These are phyloP conservation scores for Leucophenga maculata DNA, from an alignment of 2,888 invertebrate species.

Conservation along the genomic window DNA sequence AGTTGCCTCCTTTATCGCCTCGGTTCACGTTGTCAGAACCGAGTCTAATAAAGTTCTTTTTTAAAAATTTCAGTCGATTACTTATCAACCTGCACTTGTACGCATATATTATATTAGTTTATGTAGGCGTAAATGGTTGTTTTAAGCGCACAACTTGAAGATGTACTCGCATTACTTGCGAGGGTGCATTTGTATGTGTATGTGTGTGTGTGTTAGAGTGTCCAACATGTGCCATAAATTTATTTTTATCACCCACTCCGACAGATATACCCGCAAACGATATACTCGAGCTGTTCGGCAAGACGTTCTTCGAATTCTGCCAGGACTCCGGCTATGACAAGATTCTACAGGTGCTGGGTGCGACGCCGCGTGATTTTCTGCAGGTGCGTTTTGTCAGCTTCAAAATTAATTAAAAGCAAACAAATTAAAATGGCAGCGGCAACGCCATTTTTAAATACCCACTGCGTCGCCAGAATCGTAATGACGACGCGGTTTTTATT, in stretches of 20 bases:
- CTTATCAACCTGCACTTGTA: no score
- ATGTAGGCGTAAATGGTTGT: background rate
- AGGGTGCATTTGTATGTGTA: conserved; percentile 18
- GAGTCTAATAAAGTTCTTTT: no score
- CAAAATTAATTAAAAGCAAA: conserved; percentile 22
- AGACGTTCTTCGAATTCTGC: conserved; percentile 96
- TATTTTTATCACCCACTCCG: conserved; percentile 6
- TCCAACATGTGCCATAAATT: conserved; percentile 31
- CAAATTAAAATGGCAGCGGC: background rate
- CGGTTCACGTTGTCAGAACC: no score
- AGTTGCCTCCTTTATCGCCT: no score
- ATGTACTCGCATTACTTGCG: background rate
- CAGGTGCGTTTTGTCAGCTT: conserved; percentile 76
- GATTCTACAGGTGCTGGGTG: conserved; percentile 93
- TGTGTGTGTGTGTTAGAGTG: conserved; percentile 26
- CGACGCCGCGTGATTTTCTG: conserved; percentile 94
- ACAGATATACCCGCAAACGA: conserved; percentile 91
- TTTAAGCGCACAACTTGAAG: background rate
- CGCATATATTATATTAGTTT: background rate
- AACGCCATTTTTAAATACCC: no score
- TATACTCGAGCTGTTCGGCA: conserved; percentile 91
- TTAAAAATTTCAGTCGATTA: no score
- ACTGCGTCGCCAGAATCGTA: no score
- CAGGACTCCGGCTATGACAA: conserved; percentile 98
- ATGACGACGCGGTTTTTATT: background rate